These are phyloP conservation scores for Capromys pilorides DNA, from an alignment of 2,797 vertebrate species.

Conservation along the genomic window DNA sequence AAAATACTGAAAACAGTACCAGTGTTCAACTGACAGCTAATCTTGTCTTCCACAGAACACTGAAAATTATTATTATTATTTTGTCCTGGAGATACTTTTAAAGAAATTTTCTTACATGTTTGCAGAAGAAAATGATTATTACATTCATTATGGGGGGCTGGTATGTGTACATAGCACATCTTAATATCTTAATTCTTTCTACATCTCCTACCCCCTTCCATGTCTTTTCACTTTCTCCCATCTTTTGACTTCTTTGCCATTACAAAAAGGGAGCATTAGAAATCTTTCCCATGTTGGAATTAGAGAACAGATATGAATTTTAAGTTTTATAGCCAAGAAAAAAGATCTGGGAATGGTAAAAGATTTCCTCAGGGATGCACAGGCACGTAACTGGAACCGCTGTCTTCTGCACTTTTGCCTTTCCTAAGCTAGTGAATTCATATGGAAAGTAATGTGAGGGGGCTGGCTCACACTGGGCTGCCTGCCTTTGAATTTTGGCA, in stretches of 20 bases:
- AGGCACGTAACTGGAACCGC: background rate
- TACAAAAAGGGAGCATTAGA: background rate
- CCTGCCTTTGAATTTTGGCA: slow-evolving; percentile 12
- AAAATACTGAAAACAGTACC: background rate
- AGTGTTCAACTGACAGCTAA: background rate
- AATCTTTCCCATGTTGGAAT: background rate
- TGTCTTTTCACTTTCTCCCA: background rate
- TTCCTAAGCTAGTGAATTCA: background rate
- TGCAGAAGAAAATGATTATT: background rate
- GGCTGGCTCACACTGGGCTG: background rate
- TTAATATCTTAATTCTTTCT: background rate
- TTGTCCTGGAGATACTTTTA: background rate
- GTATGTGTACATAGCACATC: background rate
- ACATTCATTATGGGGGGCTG: background rate
- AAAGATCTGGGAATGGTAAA: background rate
- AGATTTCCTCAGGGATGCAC: background rate
- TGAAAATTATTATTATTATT: background rate
- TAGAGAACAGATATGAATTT: background rate
- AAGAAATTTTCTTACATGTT: background rate
- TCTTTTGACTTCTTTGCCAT: background rate
- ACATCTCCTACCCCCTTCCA: background rate
- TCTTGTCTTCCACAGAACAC: background rate
- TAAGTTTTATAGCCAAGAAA: background rate
- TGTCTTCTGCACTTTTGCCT: background rate
- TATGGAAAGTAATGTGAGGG: background rate